Evolutionary conservation across 1,140 invertebrate genomes (phyloP).

Genomic region (Zaprionus nigranus): DNA sequence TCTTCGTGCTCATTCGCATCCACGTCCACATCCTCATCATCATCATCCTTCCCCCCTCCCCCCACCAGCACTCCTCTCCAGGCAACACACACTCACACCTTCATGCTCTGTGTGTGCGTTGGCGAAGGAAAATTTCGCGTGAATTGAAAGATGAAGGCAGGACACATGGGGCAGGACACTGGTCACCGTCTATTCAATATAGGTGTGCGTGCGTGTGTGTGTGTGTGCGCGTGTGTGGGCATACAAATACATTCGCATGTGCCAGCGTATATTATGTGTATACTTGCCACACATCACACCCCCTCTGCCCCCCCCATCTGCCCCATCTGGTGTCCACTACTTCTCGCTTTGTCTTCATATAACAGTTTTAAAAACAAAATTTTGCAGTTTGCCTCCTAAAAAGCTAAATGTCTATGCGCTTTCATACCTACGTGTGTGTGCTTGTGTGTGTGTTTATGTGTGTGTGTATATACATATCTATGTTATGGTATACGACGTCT

Average conservation of each 20-base stretch:
- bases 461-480: neutral
- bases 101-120: constrained; percentile 53
- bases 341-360: constrained; percentile 63
- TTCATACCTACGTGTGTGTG: constrained; percentile 24
- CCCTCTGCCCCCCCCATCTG: constrained; percentile 31
- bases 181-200: constrained; percentile 56
- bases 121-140: constrained; percentile 80
- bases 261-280: constrained; percentile 52
- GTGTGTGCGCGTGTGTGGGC: neutral
- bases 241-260: neutral
- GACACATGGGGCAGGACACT: constrained; percentile 72
- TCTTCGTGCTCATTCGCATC: neutral
- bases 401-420: constrained; percentile 32
- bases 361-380: constrained; percentile 74
- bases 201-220: constrained; percentile 5
- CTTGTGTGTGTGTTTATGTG: constrained; percentile 5
- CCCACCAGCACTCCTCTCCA: neutral
- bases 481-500: constrained; percentile 9
- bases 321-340: constrained; percentile 25
- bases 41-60: neutral
- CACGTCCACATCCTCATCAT: constrained; percentile 32
- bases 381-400: constrained; percentile 64
- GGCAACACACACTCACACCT: constrained; percentile 55
- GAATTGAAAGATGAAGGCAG: constrained; percentile 82
- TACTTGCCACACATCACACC: constrained; percentile 50